phyloP scores from a whole-genome alignment of 2,888 invertebrate species.

The Tortrix viridana region DNA sequence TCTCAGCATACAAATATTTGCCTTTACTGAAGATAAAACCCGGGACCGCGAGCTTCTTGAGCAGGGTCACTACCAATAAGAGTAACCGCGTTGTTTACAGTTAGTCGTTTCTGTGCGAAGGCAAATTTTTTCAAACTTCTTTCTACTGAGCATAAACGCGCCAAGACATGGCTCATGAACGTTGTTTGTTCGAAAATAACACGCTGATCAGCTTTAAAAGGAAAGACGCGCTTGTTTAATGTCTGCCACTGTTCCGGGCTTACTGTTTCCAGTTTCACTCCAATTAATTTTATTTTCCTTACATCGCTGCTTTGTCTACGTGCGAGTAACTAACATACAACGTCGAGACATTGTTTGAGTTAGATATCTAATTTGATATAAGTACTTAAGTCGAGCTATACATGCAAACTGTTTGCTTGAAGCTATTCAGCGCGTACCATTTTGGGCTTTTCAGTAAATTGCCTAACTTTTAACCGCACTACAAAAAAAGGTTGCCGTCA shows the following conservation, averaged over 20 bases:
- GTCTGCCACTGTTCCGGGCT: conserved; percentile 26
- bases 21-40: too few species aligned
- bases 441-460: conserved; percentile 35
- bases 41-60: too few species aligned
- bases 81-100: too few species aligned
- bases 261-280: conserved; percentile 26
- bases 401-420: conserved; percentile 26
- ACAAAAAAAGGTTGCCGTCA: conserved; percentile 37
- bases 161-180: too few species aligned
- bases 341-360: conserved; percentile 8
- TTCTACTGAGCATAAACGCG: too few species aligned
- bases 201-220: conserved; percentile 8
- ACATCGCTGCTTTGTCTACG: conserved; percentile 9
- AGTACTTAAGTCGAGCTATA: conserved; percentile 16
- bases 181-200: too few species aligned
- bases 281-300: conserved; percentile 31
- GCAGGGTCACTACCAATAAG: too few species aligned
- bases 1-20: too few species aligned
- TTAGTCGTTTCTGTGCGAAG: too few species aligned
- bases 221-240: conserved; percentile 31
- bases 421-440: conserved; percentile 24
- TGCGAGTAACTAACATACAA: conserved; percentile 16
- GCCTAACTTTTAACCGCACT: conserved; percentile 39
- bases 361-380: conserved; percentile 15
- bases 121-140: too few species aligned